phyloP scores from a whole-genome alignment of 1,140 invertebrate species.

The Augochlora pura region DNA sequence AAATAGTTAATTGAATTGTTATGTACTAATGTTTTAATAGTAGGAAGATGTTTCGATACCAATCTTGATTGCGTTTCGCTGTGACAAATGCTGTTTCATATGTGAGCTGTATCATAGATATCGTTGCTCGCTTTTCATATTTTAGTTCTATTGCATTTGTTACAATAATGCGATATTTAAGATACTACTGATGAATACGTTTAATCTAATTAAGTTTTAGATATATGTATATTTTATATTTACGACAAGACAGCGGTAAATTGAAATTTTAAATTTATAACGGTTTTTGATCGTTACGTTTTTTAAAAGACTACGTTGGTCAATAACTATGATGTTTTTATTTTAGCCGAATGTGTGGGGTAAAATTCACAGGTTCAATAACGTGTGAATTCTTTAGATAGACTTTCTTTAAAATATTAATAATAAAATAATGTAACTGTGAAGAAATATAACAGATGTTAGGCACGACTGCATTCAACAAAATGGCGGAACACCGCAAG shows the following conservation, averaged over 20 bases:
- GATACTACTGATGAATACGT: conserved; percentile 29
- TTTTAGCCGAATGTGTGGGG: background rate
- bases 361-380: too few relatives aligned
- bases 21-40: background rate
- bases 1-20: background rate
- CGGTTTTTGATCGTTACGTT: too few relatives aligned
- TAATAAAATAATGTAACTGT: too few relatives aligned
- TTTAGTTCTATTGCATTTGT: background rate
- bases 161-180: conserved; percentile 10
- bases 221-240: too few relatives aligned
- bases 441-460: too few relatives aligned
- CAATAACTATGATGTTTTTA: background rate
- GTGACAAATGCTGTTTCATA: conserved; percentile 1
- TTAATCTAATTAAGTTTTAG: background rate
- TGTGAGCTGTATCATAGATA: conserved; percentile 10
- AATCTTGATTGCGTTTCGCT: conserved; percentile 2
- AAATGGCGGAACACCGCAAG: too few relatives aligned
- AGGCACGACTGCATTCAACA: too few relatives aligned
- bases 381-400: too few relatives aligned
- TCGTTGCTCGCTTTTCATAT: background rate
- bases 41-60: too few relatives aligned
- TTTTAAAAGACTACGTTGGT: too few relatives aligned
- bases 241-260: background rate
- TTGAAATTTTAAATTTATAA: background rate
- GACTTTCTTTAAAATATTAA: too few relatives aligned